phyloP scores from a whole-genome alignment of 2,113 vertebrate species.

The Peromyscus californicus region DNA sequence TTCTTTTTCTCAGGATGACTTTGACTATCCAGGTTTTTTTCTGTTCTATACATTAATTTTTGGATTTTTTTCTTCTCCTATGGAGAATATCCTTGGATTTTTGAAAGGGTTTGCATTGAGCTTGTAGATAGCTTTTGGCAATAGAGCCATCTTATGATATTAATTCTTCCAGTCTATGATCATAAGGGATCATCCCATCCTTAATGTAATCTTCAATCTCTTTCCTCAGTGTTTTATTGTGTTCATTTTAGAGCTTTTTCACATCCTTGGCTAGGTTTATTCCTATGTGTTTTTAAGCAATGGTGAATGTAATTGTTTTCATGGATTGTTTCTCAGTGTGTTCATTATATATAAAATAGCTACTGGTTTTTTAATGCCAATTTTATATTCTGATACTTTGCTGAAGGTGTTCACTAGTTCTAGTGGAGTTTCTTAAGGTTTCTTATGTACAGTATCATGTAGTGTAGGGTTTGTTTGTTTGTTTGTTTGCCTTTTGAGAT shows the following conservation, averaged over 20 bases:
- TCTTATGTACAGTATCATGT: not conserved
- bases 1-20: not conserved
- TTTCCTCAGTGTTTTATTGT: not conserved
- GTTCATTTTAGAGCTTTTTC: not conserved
- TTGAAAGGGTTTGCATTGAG: not conserved
- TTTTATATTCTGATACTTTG: not conserved
- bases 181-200: not conserved
- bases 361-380: not conserved
- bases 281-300: not conserved
- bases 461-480: not conserved
- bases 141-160: not conserved
- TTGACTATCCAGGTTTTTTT: not conserved
- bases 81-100: not conserved
- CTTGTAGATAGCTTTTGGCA: not conserved
- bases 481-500: not conserved
- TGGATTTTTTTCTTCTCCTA: not conserved
- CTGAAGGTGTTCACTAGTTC: not conserved
- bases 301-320: not conserved
- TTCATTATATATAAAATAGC: not conserved
- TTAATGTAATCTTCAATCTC: not conserved
- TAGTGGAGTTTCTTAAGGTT: not conserved
- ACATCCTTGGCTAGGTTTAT: not conserved
- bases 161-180: not conserved
- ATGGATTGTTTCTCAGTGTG: not conserved
- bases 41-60: not conserved